These are phyloP conservation scores for Ianthella basta DNA, from an alignment of 37 sponge, comb jelly and placozoan genomes.

Conservation along the genomic window DNA sequence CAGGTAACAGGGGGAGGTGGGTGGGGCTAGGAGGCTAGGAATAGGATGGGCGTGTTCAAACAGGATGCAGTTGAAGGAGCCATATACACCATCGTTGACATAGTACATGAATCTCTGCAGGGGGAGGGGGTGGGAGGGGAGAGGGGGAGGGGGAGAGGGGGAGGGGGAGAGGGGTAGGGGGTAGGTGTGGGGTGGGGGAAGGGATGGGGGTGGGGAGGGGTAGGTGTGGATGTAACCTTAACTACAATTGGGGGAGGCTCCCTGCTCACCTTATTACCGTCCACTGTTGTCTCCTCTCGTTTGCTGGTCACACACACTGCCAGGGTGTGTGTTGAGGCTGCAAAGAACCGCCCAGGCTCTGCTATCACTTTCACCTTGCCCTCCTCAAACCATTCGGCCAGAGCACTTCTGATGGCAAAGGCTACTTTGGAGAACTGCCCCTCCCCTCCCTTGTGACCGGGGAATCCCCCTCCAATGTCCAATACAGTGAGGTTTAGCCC, in stretches of 20 bases:
- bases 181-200: background rate
- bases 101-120: conserved; percentile 76
- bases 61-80: conserved; percentile 68
- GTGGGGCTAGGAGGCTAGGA: background rate
- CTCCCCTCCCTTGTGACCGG: conserved; percentile 47
- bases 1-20: background rate
- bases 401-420: background rate
- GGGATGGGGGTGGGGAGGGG: background rate
- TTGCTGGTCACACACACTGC: conserved; percentile 79
- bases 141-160: too few species aligned
- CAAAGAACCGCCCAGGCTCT: conserved; percentile 93
- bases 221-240: background rate
- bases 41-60: background rate
- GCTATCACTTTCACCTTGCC: conserved; percentile 68
- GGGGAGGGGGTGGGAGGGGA: background rate
- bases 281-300: background rate
- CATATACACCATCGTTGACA: conserved; percentile 92
- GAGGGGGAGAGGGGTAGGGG: background rate
- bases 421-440: conserved; percentile 50
- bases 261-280: conserved; percentile 2
- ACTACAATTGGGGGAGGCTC: background rate
- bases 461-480: conserved; percentile 96
- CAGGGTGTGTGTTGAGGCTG: conserved; percentile 65
- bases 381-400: conserved; percentile 1
- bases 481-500: conserved; percentile 74